Base-by-base conservation (phyloP, 2,113 vertebrate genomes). In the Marcusenius ussheri region DNA sequence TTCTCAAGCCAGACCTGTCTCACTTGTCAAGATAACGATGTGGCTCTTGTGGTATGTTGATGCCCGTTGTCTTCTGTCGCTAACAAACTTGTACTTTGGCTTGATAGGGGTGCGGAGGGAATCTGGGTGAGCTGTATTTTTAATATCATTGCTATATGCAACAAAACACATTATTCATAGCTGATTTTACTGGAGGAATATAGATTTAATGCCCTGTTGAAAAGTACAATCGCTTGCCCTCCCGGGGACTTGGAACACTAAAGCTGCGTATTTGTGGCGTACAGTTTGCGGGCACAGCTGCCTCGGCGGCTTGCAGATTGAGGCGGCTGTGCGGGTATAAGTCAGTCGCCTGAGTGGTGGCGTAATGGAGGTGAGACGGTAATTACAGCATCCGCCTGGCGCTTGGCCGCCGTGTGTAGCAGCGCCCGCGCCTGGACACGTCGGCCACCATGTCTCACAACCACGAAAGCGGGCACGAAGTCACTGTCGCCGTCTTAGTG, bases 311-410 rank as follows among this genome's bases (percentile, higher is more conserved):
- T 39, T 88, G 56, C 21, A 24, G 39, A 66, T 56, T 45, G 87
- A 24, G 17, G 47, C 8, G 15, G 39, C 35, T 8, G 21, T 39
- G 51, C 51, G 19, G 87, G 35, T 35, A 24, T 87, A 83, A 50
- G 10, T 42, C 8, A 24, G 42, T 17, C 27, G 45, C 46, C n/a
- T 46, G 39, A 87, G n/a, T 24, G 89, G 53, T 83, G 42, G 51
- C 31, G 17, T 39, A 87, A 88, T 90, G 62, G 89, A 45, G 46
- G 85, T 66, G 15, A 66, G 80, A 27, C 19, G 0, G 58, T 90
- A 87, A 90, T 90, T 86, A 87, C 84, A 8, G 27, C 62, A 87
- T 90, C 62, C 56, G 58, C 74, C 89, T 87, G n/a, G 84, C 84
- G 15, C 27, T 24, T 42, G 39, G 13, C 89, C 7, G 31, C 46